A percentile compares a stretch with the other conserved stretches of the same genome.
Evolutionary conservation across 2,888 invertebrate genomes (phyloP).

Genomic region (Drosophila vallismaia): DNA sequence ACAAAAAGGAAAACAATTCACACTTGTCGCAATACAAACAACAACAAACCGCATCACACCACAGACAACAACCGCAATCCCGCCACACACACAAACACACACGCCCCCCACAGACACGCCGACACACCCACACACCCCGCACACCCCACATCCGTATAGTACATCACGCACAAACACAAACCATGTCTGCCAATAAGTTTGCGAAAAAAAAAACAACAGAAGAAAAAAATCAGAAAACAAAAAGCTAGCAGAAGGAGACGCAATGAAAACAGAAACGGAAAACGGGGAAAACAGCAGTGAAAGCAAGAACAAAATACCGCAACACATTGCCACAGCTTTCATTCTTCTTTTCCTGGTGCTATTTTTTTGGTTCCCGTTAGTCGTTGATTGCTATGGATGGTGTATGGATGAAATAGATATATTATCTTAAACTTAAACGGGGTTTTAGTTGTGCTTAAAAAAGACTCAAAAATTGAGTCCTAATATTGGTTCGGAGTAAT

Average conservation of each 20-base stretch:
- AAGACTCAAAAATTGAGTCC: not conserved
- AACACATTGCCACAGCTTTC: constrained; percentile 71
- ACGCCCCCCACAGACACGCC: constrained; percentile 39
- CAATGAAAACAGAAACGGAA: constrained; percentile 51
- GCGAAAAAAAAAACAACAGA: constrained; percentile 55
- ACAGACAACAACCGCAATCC: constrained; percentile 73
- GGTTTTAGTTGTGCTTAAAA: not conserved
- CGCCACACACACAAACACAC: constrained; percentile 56
- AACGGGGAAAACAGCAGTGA: constrained; percentile 63
- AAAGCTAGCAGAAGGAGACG: constrained; percentile 25
- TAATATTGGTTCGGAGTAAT: not conserved
- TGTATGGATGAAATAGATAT: not conserved
- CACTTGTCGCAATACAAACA: constrained; percentile 79
- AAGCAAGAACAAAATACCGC: constrained; percentile 69
- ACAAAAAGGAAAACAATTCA: constrained; percentile 75
- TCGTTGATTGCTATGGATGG: constrained; percentile 6
- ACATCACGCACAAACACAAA: constrained; percentile 57
- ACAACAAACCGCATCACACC: constrained; percentile 43
- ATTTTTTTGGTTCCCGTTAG: constrained; percentile 10
- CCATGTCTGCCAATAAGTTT: constrained; percentile 77
- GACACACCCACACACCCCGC: constrained; percentile 29
- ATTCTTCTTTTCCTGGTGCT: constrained; percentile 34
- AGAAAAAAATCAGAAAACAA: constrained; percentile 15
- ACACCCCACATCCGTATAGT: constrained; percentile 41
- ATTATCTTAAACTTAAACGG: not conserved